A percentile compares a stretch with the other conserved stretches of the same genome.
These are phyloP conservation scores for Microcebus tavaratra DNA, from an alignment of 2,113 vertebrate genomes.

Conservation along the genomic window DNA sequence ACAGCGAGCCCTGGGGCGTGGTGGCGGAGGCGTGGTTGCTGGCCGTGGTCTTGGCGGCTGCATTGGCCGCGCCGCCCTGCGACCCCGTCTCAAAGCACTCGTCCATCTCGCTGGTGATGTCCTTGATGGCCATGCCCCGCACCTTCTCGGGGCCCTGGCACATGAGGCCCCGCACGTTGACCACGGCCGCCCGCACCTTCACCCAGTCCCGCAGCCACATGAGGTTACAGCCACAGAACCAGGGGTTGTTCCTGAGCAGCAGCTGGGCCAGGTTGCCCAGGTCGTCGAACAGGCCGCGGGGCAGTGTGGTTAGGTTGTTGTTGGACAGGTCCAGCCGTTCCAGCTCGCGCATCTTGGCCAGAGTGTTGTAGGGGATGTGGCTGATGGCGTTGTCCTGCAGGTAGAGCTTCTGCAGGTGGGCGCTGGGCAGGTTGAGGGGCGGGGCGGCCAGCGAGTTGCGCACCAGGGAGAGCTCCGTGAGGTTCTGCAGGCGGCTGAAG, in stretches of 20 bases:
- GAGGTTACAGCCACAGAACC: constrained; percentile 96
- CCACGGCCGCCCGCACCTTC: constrained; percentile 87
- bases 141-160: constrained; percentile 93
- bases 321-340: constrained; percentile 94
- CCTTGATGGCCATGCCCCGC: constrained; percentile 92
- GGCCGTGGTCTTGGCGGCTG: constrained; percentile 78
- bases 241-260: constrained; percentile 94
- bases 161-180: constrained; percentile 93
- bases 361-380: constrained; percentile 91
- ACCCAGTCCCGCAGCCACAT: constrained; percentile 96
- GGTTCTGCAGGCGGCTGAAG: constrained; percentile 93
- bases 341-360: constrained; percentile 90
- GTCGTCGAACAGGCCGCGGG: constrained; percentile 93
- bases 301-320: constrained; percentile 95
- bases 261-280: constrained; percentile 92
- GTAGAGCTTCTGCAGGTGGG: constrained; percentile 91
- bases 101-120: constrained; percentile 92
- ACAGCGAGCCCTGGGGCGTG: constrained; percentile 92
- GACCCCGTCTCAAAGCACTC: constrained; percentile 89
- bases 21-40: constrained; percentile 81
- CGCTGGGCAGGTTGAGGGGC: constrained; percentile 91
- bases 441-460: constrained; percentile 94
- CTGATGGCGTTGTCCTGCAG: constrained; percentile 95
- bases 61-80: constrained; percentile 37
- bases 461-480: constrained; percentile 94